Base-by-base conservation (phyloP, 2,888 invertebrate genomes). In the Dicycla oo region DNA sequence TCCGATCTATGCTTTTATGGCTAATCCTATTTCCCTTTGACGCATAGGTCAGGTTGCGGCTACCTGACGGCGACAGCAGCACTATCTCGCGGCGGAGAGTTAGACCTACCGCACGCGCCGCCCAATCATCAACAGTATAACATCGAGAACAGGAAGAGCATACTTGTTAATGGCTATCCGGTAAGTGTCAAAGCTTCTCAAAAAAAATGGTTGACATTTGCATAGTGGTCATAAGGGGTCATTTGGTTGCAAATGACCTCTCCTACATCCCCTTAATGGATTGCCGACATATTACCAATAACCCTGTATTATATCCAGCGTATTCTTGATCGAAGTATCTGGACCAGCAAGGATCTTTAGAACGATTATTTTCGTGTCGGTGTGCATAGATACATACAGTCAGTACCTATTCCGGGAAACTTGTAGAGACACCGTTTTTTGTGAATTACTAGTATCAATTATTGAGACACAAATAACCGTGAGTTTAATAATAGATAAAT, bases 101-200 rank as follows among this genome's bases (percentile, higher is more conserved):
- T 96, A 26, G 95, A 95, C 88, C 87, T 95, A 65, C 84, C 92
- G 6, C 86, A 75, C 61, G 88, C 91, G 62, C 88, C 80, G 69
- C 87, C 79, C 26, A 66, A 81, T 34, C 88, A 86, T 63, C 81
- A 81, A 15, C 88, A 82, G 43, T 89, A 88, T 66, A 87, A 86
- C 76, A 88, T 90, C 4, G 95, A 95, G 85, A 92, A 94, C 84
- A 88, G 95, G 84, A 95, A 95, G 93, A 95, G 95, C 87, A 94
- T 95, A 45, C 94, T 95, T 30, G 95, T 95, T 80, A 96, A 96
- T 70, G 96, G 96, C n/a, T 96, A 95, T 68, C 95, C 96, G 87
- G 96, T 96, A 26, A 83, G 89, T 8, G 20, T 10, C 49, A 2
- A n/a, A 49, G n/a, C 49, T 49, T 49, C 49, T 49, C 49, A 49